Evolutionary conservation across 1,140 invertebrate species (phyloP).

Genomic region (Heliconius melpomene): DNA sequence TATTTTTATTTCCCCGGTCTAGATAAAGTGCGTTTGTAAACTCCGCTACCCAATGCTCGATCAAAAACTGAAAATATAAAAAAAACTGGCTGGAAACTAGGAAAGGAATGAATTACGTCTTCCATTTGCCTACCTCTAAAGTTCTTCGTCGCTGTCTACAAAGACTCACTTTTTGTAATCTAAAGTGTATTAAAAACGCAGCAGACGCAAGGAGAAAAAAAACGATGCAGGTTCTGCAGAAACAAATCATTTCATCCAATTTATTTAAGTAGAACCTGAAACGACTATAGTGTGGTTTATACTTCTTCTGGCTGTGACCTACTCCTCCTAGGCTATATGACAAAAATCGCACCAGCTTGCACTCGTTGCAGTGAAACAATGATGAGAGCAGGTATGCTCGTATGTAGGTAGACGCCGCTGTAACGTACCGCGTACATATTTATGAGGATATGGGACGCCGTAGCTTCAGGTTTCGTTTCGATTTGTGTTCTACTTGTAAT

Average conservation of each 20-base stretch:
- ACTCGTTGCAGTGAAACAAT: conserved; percentile 9
- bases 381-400: background rate
- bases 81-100: too few relatives aligned
- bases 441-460: conserved; percentile 8
- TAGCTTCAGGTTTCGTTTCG: conserved; percentile 3
- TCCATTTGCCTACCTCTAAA: too few relatives aligned
- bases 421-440: background rate
- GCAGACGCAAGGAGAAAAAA: too few relatives aligned
- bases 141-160: too few relatives aligned
- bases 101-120: too few relatives aligned
- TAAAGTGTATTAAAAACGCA: too few relatives aligned
- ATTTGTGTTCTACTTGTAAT: background rate
- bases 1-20: too few relatives aligned
- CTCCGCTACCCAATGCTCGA: too few relatives aligned
- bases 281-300: background rate
- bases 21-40: too few relatives aligned
- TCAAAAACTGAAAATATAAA: too few relatives aligned
- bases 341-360: conserved; percentile 8
- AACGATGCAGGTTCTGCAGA: too few relatives aligned
- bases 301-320: background rate
- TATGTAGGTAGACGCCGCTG: background rate
- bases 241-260: background rate
- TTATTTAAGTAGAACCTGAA: background rate
- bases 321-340: background rate
- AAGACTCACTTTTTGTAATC: too few relatives aligned